Conservation (phyloP, 2,113 vertebrate genomes). For the Delphinapterus leucas region DNA sequence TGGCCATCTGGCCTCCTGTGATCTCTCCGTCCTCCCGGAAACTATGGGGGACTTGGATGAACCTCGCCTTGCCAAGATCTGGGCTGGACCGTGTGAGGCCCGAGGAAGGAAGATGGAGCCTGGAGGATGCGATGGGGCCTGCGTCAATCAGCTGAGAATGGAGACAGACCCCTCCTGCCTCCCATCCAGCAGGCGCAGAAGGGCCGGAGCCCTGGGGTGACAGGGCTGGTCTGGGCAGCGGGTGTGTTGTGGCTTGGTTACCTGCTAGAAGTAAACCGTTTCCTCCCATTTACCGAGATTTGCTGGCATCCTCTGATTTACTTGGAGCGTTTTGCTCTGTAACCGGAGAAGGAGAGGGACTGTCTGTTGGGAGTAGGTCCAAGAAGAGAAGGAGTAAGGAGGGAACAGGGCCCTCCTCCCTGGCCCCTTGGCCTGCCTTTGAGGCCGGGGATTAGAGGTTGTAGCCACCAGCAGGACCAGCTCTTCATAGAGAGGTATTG, state of each 20-base stretch:
- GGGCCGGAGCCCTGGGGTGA: background rate
- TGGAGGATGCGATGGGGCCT: background rate
- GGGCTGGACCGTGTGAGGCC: background rate
- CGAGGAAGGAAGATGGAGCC: background rate
- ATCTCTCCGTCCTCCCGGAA: background rate
- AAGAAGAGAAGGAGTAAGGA: background rate
- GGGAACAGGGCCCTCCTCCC: fast-evolving
- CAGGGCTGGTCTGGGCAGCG: background rate
- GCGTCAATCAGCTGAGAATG: background rate
- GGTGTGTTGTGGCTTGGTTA: background rate
- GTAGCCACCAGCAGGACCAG: background rate
- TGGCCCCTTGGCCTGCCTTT: background rate
- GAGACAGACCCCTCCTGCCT: background rate
- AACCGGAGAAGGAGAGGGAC: background rate
- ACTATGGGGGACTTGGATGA: background rate
- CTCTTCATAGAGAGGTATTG: background rate
- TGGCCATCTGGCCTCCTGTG: background rate
- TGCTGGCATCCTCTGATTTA: background rate
- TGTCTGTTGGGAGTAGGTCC: background rate
- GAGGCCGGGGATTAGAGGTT: background rate
- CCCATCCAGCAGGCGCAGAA: background rate
- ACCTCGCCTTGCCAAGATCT: background rate
- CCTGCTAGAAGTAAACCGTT: background rate
- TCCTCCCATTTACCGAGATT: background rate
- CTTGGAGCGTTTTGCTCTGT: background rate